These are phyloP conservation scores for Malaclemys terrapin DNA, from an alignment of 2,113 vertebrate genomes.

Conservation along the genomic window DNA sequence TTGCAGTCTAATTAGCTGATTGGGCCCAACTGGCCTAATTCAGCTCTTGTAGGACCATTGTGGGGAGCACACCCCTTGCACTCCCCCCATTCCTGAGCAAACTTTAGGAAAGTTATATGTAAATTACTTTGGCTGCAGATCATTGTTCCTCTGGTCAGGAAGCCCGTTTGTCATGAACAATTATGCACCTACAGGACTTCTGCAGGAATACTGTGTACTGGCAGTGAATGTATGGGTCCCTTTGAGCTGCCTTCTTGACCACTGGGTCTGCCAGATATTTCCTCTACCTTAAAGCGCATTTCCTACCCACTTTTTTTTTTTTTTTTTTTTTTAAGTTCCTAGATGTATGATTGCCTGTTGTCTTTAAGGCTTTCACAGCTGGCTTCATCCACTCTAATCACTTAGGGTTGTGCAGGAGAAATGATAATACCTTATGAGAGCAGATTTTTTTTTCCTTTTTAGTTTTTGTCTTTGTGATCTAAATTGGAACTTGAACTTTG, in stretches of 20 bases:
- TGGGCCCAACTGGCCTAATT: too few species aligned
- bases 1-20: neutral
- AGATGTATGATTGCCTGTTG: conserved; percentile 77
- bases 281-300: conserved; percentile 69
- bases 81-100: neutral
- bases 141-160: accelerated
- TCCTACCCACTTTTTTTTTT: conserved; percentile 58
- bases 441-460: conserved; percentile 49
- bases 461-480: conserved; percentile 66
- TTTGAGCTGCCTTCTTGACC: conserved; percentile 68
- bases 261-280: conserved; percentile 70
- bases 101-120: accelerated
- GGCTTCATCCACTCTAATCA: conserved; percentile 62
- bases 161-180: accelerated
- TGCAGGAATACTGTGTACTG: conserved; percentile 13
- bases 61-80: neutral
- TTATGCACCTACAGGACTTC: neutral
- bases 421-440: conserved; percentile 45
- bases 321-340: conserved; percentile 60
- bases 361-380: conserved; percentile 67
- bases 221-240: neutral
- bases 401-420: conserved; percentile 54
- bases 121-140: neutral
- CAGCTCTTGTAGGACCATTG: neutral
- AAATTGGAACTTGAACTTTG: conserved; percentile 58